Evolutionary conservation across 2,113 vertebrate species (phyloP), one percentile per base, ranked within the genome.

Genomic region (Entomyzon cyanotis): DNA sequence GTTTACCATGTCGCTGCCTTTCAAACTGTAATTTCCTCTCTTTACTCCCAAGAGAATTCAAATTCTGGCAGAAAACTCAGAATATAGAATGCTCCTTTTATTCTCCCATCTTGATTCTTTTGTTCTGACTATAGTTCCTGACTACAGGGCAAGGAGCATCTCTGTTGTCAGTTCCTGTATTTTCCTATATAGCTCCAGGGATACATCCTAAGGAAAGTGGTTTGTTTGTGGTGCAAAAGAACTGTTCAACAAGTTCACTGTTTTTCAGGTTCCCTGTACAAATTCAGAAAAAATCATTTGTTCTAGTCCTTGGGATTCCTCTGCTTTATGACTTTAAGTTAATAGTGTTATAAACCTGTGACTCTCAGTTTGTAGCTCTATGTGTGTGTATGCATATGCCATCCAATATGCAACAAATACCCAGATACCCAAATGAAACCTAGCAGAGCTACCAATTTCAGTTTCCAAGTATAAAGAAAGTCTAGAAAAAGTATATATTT

Each of bases 101-200:
- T 3, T 67, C 15, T 63, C 12, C 11, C 21, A 69, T 50, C 30
- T 69, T 78, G 10, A 8, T 86, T 63, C 35, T 50, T 88, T 59
- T 73, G 15, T 53, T 59, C n/a, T 0, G 0, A 27, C 17, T 50
- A 10, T 7, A 46, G 25, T 18, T 88, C 27, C 37, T 85, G 0
- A 0, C 10, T 59, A 8, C 15, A 49, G 14, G 18, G 19, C 20
- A 64, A 84, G 20, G 31, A 41, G 8, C 13, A 25, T 25, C 21
- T 60, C n/a, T 39, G 8, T 63, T 70, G 20, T 41, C 37, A 60
- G 11, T 23, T 89, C n/a, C 22, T 62, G 16, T 20, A 35, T 44
- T 25, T 22, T 56, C 28, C 78, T 39, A 7, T 5, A 6, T 2
- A 41, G 8, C 7, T 83, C 58, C 20, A 55, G 25, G 41, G 15